Base-by-base conservation (phyloP, 2,888 invertebrate species). In the Thyatira batis region DNA sequence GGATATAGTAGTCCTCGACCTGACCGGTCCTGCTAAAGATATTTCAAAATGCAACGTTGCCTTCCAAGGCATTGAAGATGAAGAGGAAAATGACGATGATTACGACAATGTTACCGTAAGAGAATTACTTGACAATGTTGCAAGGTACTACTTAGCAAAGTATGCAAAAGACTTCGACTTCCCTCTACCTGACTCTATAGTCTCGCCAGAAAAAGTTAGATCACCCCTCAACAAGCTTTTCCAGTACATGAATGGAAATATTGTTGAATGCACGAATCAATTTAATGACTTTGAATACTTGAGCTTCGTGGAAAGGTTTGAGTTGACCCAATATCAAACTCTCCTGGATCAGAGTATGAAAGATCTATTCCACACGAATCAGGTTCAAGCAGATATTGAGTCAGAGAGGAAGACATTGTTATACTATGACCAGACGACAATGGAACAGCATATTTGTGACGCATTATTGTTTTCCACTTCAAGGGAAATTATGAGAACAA, bases 1-100 rank as follows among this genome's bases (percentile, higher is more conserved):
- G 79, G 86, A 90, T 28, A 83, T 92, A 3, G 80, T 91, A 1
- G 84, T 92, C 0, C 65, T 92, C 0, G 88, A 92, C 57, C 65
- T 89, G 23, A 71, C 71, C 1, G 65, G 60, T 1, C 53, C 61
- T 0, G 44, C 63, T 6, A 56, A 53, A 3, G 55, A 45, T n/a
- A 5, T 54, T 0, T 82, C 86, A 0, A 80, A 77, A 59, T 73
- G 71, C 50, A 85, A 80, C 52, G 89, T 91, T 0, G 79, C 80
- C 1, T 91, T 89, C 58, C 66, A 72, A 0, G 64, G 66, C 1
- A 50, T 49, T 2, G 59, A 63, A 0, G 59, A 66, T 0, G 53
- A 57, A 2, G 39, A 20, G 4, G 45, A 33, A 0, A 17, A 20
- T 20, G 44, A 45, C 0, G 30, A 30, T 3, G 53, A 69, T 28